A percentile compares a stretch with the other conserved stretches of the same genome.
phyloP scores from a whole-genome alignment of 2,113 vertebrate genomes.

The Stigmatopora nigra region DNA sequence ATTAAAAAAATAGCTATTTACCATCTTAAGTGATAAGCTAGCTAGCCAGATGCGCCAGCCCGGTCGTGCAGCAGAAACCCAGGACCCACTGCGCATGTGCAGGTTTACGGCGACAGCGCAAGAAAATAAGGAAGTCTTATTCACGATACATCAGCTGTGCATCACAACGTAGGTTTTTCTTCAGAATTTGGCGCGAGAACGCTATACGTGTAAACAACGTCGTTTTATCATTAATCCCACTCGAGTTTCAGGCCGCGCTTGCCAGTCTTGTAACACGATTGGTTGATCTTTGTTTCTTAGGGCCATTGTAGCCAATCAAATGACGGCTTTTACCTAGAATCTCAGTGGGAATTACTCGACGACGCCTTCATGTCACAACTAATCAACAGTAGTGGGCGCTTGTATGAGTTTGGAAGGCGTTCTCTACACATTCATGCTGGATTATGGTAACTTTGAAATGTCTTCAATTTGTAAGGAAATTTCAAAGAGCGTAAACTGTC shows the following conservation, averaged over 20 bases:
- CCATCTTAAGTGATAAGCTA: constrained; percentile 63
- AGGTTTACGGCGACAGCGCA: constrained; percentile 48
- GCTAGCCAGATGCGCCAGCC: constrained; percentile 59
- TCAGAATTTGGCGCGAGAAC: constrained; percentile 60
- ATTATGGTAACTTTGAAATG: constrained; percentile 17
- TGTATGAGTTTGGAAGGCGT: background rate
- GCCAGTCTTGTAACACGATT: background rate
- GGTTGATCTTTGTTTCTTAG: background rate
- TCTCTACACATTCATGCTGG: background rate
- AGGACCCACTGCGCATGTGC: constrained; percentile 54
- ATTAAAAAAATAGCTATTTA: constrained; percentile 36
- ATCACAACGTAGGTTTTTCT: constrained; percentile 3
- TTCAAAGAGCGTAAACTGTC: background rate
- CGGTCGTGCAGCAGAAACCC: constrained; percentile 49
- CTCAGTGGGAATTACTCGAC: background rate
- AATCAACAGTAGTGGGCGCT: background rate
- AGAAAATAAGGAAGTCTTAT: constrained; percentile 9
- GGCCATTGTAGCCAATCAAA: background rate
- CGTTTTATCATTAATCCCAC: background rate
- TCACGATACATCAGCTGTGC: constrained; percentile 26
- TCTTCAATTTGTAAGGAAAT: background rate
- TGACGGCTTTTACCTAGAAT: background rate
- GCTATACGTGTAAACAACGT: background rate
- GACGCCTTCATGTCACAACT: background rate
- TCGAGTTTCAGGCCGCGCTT: background rate